phyloP scores from a whole-genome alignment of 2,888 invertebrate species.

The Labia minor region DNA sequence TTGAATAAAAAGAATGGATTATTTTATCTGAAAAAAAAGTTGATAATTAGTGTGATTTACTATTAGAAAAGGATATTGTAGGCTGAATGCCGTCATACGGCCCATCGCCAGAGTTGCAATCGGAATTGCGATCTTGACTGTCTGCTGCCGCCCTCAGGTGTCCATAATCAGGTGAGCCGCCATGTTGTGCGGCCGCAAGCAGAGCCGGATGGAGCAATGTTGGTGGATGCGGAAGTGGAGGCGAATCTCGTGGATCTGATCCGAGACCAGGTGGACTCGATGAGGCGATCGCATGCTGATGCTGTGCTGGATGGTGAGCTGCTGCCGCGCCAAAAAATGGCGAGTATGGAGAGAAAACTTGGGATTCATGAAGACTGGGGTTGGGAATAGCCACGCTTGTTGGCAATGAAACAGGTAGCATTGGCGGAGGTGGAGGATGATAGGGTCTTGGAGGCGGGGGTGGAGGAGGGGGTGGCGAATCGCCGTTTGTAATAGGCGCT shows the following conservation, averaged over 20 bases:
- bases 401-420: constrained; percentile 79
- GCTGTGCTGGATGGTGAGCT: constrained; percentile 34
- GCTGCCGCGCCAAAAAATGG: constrained; percentile 57
- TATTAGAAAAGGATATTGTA: constrained; percentile 88
- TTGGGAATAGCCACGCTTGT: constrained; percentile 95
- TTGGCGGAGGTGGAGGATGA: constrained; percentile 58
- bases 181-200: constrained; percentile 70
- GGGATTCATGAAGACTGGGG: constrained; percentile 87
- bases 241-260: constrained; percentile 64
- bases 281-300: constrained; percentile 28
- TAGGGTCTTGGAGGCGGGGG: constrained; percentile 62
- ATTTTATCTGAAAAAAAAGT: neutral
- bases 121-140: constrained; percentile 74
- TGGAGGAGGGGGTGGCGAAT: constrained; percentile 35
- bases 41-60: constrained; percentile 3
- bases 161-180: constrained; percentile 68
- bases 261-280: constrained; percentile 51
- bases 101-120: constrained; percentile 85
- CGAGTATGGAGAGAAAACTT: constrained; percentile 84
- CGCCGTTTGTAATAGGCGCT: constrained; percentile 30
- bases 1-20: neutral
- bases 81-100: constrained; percentile 86
- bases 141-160: constrained; percentile 53
- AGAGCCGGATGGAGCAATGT: constrained; percentile 77
- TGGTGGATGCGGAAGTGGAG: constrained; percentile 67